These are phyloP conservation scores for Pseudachorutes palmiensis DNA, from an alignment of 1,140 invertebrate genomes.

Conservation along the genomic window DNA sequence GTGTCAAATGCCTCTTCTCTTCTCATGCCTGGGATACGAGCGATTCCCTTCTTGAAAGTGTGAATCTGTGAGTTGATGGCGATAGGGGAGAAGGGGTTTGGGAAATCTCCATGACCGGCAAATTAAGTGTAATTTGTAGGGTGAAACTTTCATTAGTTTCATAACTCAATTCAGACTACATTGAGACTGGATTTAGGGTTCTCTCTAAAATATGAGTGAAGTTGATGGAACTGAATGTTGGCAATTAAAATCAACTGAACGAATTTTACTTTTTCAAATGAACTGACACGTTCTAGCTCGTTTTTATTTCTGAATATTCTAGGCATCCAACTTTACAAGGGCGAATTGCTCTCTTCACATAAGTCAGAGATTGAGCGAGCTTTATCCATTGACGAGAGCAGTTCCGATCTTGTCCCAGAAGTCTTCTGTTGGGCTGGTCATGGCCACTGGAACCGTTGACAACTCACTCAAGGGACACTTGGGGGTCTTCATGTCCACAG, in stretches of 20 bases:
- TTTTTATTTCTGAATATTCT: constrained; percentile 30
- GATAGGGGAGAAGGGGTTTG: constrained; percentile 17
- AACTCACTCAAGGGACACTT: constrained; percentile 67
- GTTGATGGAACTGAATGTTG: neutral
- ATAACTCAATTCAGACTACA: constrained; percentile 35
- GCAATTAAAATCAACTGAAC: too few species aligned
- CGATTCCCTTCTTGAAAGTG: neutral
- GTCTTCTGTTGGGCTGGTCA: constrained; percentile 76
- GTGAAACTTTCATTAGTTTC: constrained; percentile 13
- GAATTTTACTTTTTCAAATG: too few species aligned
- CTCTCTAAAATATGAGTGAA: neutral
- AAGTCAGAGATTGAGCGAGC: constrained; percentile 70
- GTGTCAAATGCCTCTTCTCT: constrained; percentile 15
- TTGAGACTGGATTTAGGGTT: constrained; percentile 30
- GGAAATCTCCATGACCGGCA: constrained; percentile 27
- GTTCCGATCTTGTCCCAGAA: constrained; percentile 75
- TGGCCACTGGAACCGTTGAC: constrained; percentile 75
- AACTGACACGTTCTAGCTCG: too few species aligned
- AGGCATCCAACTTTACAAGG: constrained; percentile 41
- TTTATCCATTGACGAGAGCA: constrained; percentile 68
- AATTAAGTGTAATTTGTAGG: constrained; percentile 30
- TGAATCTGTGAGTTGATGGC: constrained; percentile 18
- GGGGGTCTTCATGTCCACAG: constrained; percentile 68
- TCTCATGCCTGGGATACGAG: constrained; percentile 24
- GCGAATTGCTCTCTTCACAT: constrained; percentile 71